These are phyloP conservation scores for Lepetodrilus schrolli DNA, from an alignment of 2,888 invertebrate species.

Conservation along the genomic window DNA sequence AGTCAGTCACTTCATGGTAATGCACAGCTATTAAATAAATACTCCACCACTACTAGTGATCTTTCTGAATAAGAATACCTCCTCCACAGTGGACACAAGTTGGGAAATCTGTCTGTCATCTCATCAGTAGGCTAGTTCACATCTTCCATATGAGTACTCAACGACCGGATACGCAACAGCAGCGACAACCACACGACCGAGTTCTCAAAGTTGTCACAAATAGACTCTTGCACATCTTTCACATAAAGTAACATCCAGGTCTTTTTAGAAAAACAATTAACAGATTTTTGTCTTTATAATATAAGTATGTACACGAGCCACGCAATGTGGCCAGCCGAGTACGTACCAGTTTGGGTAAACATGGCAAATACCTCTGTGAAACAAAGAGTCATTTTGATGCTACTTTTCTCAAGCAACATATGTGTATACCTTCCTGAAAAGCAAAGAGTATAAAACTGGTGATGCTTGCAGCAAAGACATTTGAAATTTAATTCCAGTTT, in stretches of 20 bases:
- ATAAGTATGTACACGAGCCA: constrained; percentile 24
- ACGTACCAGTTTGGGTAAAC: too few species aligned
- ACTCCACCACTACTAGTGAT: too few species aligned
- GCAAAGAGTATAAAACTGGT: constrained; percentile 43
- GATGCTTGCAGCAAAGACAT: background rate
- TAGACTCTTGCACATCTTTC: background rate
- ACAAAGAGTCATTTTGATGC: too few species aligned
- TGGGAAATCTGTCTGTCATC: too few species aligned
- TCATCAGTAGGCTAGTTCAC: background rate
- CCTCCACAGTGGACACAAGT: too few species aligned
- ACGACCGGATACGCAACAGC: background rate
- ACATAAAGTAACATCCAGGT: constrained; percentile 1
- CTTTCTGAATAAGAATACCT: too few species aligned
- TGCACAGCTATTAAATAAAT: too few species aligned
- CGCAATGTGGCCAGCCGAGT: too few species aligned
- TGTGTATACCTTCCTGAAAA: constrained; percentile 89
- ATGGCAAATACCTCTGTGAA: too few species aligned
- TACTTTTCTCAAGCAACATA: constrained; percentile 88
- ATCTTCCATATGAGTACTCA: background rate
- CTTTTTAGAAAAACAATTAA: background rate
- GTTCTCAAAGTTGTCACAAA: background rate
- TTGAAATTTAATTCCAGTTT: too few species aligned
- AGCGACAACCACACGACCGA: constrained; percentile 6
- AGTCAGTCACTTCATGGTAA: too few species aligned
- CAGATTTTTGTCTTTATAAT: constrained; percentile 17